Percentiles rank a stretch among this genome's conserved stretches.
phyloP scores from a whole-genome alignment of 2,888 invertebrate species.

The Matsumyia berberina region DNA sequence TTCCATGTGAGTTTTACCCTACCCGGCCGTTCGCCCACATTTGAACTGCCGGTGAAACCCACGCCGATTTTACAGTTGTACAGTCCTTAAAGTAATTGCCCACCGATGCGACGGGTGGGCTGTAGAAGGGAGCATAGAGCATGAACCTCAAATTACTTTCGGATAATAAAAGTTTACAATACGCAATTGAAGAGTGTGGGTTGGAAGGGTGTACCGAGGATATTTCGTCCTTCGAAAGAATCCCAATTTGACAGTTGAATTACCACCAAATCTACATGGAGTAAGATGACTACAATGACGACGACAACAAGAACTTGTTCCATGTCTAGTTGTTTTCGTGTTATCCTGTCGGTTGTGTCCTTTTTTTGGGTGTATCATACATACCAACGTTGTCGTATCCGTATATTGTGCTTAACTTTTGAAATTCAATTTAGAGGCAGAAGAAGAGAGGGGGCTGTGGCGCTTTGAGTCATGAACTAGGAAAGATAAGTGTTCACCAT shows the following conservation, averaged over 20 bases:
- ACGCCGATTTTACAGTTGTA: constrained; percentile 15
- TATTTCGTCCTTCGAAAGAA: constrained; percentile 16
- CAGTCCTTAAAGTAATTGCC: constrained; percentile 54
- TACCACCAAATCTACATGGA: constrained; percentile 49
- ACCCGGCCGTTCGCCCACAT: neutral
- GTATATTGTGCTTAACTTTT: constrained; percentile 50
- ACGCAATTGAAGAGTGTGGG: constrained; percentile 1
- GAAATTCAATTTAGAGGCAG: constrained; percentile 44
- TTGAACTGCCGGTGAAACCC: neutral
- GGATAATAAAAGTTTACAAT: constrained; percentile 53
- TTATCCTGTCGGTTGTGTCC: constrained; percentile 31
- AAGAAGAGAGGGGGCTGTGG: neutral
- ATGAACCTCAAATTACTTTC: constrained; percentile 50
- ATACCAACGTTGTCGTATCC: constrained; percentile 1
- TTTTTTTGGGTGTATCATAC: constrained; percentile 1
- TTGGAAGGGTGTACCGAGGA: neutral
- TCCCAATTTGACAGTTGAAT: constrained; percentile 60
- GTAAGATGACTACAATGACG: constrained; percentile 22
- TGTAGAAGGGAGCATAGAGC: constrained; percentile 6
- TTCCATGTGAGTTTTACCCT: constrained; percentile 22
- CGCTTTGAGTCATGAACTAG: constrained; percentile 30
- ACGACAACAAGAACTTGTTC: constrained; percentile 10
- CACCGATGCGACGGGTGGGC: neutral
- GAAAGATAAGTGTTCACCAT: constrained; percentile 22
- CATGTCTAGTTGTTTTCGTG: constrained; percentile 30